Evolutionary conservation across 2,797 vertebrate species (phyloP).

Genomic region (Mormyrus proboscirostris): DNA sequence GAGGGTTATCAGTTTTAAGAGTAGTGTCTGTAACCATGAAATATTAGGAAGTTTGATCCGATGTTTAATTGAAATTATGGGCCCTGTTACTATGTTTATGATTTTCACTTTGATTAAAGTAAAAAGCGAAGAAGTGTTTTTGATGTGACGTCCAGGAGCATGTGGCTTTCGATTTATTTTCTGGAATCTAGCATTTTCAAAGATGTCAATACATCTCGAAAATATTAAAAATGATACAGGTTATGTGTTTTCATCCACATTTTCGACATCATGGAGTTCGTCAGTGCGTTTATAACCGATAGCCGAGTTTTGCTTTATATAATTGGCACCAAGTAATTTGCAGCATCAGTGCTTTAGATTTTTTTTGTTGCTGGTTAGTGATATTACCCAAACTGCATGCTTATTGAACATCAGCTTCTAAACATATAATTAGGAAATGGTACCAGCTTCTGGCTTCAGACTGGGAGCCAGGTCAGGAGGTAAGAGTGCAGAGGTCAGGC

Average conservation of each 20-base stretch:
- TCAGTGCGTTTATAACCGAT: neutral
- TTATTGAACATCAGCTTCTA: neutral
- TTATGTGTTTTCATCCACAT: neutral
- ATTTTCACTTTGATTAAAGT: neutral
- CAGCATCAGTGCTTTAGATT: neutral
- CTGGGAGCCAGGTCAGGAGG: neutral
- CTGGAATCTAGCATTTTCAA: neutral
- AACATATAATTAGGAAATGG: neutral
- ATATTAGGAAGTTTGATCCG: neutral
- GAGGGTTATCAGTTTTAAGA: neutral
- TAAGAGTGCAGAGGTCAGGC: conserved; percentile 2
- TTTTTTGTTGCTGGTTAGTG: neutral
- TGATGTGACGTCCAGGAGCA: neutral
- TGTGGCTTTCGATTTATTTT: neutral
- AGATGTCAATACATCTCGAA: neutral
- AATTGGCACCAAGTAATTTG: neutral
- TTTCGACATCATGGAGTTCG: neutral
- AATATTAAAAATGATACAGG: neutral
- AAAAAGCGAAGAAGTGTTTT: neutral
- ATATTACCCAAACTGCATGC: neutral
- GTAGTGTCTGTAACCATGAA: neutral
- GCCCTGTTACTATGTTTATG: neutral
- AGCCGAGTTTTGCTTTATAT: neutral
- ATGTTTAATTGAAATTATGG: neutral
- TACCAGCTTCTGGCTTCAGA: neutral